These are phyloP conservation scores for Oryzias melastigma DNA, from an alignment of 2,113 vertebrate genomes.

Conservation along the genomic window DNA sequence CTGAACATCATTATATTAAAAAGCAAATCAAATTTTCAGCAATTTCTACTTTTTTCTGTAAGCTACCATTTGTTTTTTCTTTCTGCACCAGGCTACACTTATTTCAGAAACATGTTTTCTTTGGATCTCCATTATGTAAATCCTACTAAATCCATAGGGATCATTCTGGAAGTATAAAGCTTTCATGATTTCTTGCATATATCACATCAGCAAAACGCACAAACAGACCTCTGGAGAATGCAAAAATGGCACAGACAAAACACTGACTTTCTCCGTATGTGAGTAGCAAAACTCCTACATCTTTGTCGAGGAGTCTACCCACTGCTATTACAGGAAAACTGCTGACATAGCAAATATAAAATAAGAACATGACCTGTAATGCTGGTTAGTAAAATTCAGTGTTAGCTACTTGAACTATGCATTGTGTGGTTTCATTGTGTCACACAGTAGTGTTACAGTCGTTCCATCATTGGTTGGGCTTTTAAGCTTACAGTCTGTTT, in stretches of 20 bases:
- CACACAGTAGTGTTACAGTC: background rate
- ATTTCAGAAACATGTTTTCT: background rate
- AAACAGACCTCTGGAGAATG: background rate
- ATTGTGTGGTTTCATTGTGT: constrained; percentile 15
- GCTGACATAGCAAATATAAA: constrained; percentile 20
- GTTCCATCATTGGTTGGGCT: constrained; percentile 18
- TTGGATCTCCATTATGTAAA: background rate
- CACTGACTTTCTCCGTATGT: background rate
- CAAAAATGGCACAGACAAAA: background rate
- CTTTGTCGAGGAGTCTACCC: too few species aligned
- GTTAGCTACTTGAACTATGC: constrained; percentile 12
- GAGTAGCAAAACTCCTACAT: too few species aligned
- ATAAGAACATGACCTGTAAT: constrained; percentile 12
- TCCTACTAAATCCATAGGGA: background rate
- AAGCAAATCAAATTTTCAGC: too few species aligned
- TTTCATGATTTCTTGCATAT: background rate
- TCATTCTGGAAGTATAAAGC: background rate
- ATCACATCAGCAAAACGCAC: background rate
- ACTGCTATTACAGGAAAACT: background rate
- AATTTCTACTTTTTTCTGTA: background rate
- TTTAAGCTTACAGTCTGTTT: constrained; percentile 23
- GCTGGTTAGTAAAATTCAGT: constrained; percentile 1
- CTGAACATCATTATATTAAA: too few species aligned
- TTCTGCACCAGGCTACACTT: background rate
- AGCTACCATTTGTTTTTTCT: background rate